Evolutionary conservation across 2,797 vertebrate genomes (phyloP), one percentile per base, ranked within the genome.

Genomic region (Danio kyathit): DNA sequence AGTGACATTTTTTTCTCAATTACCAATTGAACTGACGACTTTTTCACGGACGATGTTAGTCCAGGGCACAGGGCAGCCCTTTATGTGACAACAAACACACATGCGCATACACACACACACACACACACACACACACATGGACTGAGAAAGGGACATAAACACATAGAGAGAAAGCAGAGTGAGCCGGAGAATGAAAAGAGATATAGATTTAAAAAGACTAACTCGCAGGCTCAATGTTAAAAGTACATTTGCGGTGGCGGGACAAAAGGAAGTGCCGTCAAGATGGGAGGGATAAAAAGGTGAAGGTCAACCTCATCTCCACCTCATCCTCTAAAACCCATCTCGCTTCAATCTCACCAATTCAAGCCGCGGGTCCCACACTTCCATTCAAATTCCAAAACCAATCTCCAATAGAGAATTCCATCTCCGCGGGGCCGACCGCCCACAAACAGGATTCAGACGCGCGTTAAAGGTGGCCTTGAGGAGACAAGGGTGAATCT

Each of bases 291-390:
- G 87, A 91, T 90, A 88, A 91, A 92, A 93, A 90, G 90, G 91
- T 90, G 85, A 86, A 88, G 93, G 93, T 94, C 93, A 93, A 89
- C 90, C 89, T 93, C 91, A 92, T 93, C 90, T 93, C 88, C 70
- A 82, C 78, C 83, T 87, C 83, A 84, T 86, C 84, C 82, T 87
- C 84, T 82, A 86, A 88, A 85, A 86, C 84, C 77, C 85, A 88
- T 88, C 85, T 88, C 82, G 59, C 84, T 86, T 86, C 85, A 88
- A 86, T 88, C 80, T 85, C 74, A 17, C 83, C 87, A 86, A 86
- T 86, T 85, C 85, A 80, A 69, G 74, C 79, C 56, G 56, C 74
- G n/a, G 79, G 84, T 80, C 79, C 80, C 82, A 82, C 80, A 82
- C 80, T 86, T 81, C 84, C 84, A 88, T 87, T 87, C 84, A 88